Conservation (phyloP, 1,140 invertebrate species). For the Orchestia grillus region DNA sequence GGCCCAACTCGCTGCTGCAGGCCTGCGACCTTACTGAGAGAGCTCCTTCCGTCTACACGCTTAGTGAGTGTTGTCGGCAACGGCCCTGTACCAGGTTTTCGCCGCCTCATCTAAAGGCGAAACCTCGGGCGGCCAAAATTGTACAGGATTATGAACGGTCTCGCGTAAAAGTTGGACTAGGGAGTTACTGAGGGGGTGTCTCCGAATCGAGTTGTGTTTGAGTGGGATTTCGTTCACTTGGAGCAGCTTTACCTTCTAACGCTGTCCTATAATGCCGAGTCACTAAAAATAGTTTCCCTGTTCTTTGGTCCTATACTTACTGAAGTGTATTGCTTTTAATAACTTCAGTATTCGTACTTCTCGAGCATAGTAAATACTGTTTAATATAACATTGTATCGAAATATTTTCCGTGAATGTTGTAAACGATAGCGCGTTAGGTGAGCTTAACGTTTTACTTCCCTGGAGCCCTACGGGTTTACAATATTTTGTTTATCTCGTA, state of each 20-base stretch:
- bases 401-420: too few relatives aligned
- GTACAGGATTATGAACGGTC: too few relatives aligned
- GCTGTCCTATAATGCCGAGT: background rate
- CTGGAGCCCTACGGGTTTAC: too few relatives aligned
- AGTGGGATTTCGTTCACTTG: background rate
- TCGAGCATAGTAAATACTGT: background rate
- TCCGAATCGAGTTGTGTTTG: background rate
- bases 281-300: background rate
- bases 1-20: conserved; percentile 78
- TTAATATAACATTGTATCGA: background rate
- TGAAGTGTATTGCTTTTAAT: background rate
- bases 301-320: background rate
- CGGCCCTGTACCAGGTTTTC: background rate
- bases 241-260: background rate
- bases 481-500: too few relatives aligned
- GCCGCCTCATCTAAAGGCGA: too few relatives aligned
- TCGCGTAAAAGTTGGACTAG: too few relatives aligned
- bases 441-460: too few relatives aligned
- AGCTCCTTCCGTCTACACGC: conserved; percentile 58
- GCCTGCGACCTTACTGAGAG: conserved; percentile 74
- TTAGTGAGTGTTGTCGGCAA: background rate
- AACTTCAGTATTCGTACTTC: background rate
- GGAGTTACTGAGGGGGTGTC: background rate
- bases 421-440: too few relatives aligned
- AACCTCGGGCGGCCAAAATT: too few relatives aligned